Base-by-base conservation (phyloP, 2,797 vertebrate genomes). In the Chelmon rostratus region DNA sequence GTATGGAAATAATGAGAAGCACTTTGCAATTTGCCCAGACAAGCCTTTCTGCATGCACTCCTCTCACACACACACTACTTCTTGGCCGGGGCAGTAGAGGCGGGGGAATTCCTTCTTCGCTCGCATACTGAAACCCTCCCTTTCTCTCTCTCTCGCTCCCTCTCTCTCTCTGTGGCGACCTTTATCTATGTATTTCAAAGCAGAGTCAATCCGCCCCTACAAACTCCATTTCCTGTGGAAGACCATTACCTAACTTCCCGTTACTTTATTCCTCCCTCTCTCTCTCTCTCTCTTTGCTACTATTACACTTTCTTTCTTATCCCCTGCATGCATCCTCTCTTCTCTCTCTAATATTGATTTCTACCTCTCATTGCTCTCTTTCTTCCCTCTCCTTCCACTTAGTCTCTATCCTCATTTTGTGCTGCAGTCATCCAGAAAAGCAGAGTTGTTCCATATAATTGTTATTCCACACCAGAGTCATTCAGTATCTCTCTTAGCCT, bases 81-180 rank as follows among this genome's bases (percentile, higher is more conserved):
- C 88, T 95, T 93, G 93, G 93, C 92, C 83, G 44, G 89, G 92
- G 87, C 88, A 85, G 90, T 86, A 87, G 90, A 95, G 95, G 95
- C 87, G 94, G 95, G 95, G 95, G 94, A 96, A 96, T 96, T 96
- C 96, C 95, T 96, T 89, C 85, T 93, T 91, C 73, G 70, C 92
- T 94, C 73, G 80, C 90, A 93, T 93, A 89, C 86, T 92, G 89
- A 93, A 93, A 92, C 91, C 88, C 91, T 91, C 89, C 88, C 83
- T 88, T 79, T 91, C 81, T 91, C 81, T 83, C 79, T 76, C 78
- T 69, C 63, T 57, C 73, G 50, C 79, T 47, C 57, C 69, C 59
- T n/a, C 35, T 62, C 76, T 74, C 67, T 77, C 78, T 86, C 79
- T 35, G 53, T 83, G 78, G 81, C 88, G 84, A 92, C 91, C 92